phyloP scores from a whole-genome alignment of 2,113 vertebrate genomes.

The Todiramphus chloris region DNA sequence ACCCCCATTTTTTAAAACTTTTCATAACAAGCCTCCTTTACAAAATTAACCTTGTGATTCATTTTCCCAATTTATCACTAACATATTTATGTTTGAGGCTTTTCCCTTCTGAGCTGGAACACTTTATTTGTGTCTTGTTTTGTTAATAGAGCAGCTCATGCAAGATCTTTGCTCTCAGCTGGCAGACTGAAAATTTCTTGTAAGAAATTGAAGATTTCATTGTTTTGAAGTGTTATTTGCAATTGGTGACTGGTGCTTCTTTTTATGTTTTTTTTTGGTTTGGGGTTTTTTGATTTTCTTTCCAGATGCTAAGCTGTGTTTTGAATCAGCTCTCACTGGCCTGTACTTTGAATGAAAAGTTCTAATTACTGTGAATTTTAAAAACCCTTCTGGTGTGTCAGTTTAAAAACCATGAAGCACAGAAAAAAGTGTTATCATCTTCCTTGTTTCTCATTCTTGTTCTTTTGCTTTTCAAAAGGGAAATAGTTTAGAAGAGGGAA shows the following conservation, averaged over 20 bases:
- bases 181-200: neutral
- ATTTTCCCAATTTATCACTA: neutral
- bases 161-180: neutral
- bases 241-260: neutral
- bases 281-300: neutral
- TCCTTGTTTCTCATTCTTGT: conserved; percentile 7
- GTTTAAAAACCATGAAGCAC: conserved; percentile 5
- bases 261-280: neutral
- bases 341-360: conserved; percentile 25
- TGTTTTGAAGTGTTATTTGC: neutral
- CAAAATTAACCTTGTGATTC: neutral
- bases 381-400: conserved; percentile 18
- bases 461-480: neutral
- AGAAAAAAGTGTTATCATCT: neutral
- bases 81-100: neutral
- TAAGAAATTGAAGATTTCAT: neutral
- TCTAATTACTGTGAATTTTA: conserved; percentile 55
- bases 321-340: conserved; percentile 16
- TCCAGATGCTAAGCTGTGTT: conserved; percentile 33
- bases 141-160: neutral
- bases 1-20: neutral
- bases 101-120: neutral
- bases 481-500: neutral
- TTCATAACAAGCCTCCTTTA: neutral
- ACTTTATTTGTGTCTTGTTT: neutral